phyloP scores from a whole-genome alignment of 2,113 vertebrate species.

The Hoplias malabaricus region DNA sequence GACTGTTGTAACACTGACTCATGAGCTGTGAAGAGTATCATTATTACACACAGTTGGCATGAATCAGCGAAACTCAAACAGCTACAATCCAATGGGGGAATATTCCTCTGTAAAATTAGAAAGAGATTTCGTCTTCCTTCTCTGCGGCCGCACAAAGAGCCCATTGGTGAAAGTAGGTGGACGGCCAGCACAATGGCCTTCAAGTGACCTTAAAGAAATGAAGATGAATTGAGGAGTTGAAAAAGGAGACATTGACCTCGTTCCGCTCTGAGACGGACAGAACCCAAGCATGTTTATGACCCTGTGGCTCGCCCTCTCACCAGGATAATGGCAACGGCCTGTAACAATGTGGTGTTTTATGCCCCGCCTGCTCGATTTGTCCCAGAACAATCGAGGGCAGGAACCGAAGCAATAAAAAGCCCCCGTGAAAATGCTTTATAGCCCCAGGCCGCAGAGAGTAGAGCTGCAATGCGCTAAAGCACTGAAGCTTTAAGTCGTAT shows the following conservation, averaged over 20 bases:
- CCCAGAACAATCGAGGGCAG: slow-evolving; percentile 14
- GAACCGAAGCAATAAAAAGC: slow-evolving; percentile 19
- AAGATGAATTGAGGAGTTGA: slow-evolving; percentile 3
- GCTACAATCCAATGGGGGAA: neutral
- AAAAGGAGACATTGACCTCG: slow-evolving; percentile 3
- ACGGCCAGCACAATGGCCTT: neutral
- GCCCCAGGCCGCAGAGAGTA: neutral
- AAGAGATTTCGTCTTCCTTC: neutral
- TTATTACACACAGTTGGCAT: neutral
- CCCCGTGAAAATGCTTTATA: slow-evolving; percentile 2
- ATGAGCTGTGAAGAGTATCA: slow-evolving; percentile 6
- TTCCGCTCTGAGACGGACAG: neutral
- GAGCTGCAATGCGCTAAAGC: neutral
- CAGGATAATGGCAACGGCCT: neutral
- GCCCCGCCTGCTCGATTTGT: neutral
- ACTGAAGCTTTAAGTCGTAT: neutral
- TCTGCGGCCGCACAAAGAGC: neutral
- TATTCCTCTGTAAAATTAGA: neutral
- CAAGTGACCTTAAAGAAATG: neutral
- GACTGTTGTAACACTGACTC: neutral
- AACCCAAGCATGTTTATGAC: neutral
- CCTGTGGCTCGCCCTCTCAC: neutral
- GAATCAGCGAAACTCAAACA: neutral
- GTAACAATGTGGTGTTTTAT: slow-evolving; percentile 7
- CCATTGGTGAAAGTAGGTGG: neutral